These are phyloP conservation scores for Stylophora pistillata DNA, from an alignment of 64 coral and sea anemone genomes.

Conservation along the genomic window DNA sequence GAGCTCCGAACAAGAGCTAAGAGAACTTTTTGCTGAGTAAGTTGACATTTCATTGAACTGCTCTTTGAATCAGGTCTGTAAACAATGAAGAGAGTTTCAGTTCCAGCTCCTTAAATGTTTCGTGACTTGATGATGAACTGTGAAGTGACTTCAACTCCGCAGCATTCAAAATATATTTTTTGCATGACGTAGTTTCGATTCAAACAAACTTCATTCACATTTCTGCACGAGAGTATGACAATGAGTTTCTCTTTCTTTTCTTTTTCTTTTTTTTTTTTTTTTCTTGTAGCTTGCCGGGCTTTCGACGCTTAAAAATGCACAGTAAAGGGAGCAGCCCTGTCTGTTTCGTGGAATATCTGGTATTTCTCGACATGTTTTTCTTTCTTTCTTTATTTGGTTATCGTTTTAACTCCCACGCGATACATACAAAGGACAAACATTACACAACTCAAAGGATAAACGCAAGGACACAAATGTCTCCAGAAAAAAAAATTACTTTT, in stretches of 20 bases:
- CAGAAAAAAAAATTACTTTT: no score
- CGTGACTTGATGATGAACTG: neutral
- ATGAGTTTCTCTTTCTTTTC: neutral
- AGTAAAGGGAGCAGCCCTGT: slow-evolving; percentile 84
- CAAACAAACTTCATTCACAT: no score
- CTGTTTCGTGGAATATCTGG: slow-evolving; percentile 89
- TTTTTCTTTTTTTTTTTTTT: neutral
- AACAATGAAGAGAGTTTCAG: neutral
- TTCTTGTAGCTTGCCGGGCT: slow-evolving; percentile 65
- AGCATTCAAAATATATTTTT: no score
- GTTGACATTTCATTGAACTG: neutral
- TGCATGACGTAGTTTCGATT: no score
- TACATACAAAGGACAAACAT: no score
- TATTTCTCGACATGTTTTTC: neutral
- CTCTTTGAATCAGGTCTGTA: neutral
- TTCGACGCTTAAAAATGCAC: slow-evolving; percentile 85
- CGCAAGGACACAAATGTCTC: no score
- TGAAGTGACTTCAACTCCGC: no score
- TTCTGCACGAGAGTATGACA: neutral
- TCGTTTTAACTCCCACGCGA: no score
- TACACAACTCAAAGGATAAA: no score
- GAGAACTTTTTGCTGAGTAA: slow-evolving; percentile 73
- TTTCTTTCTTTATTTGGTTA: neutral
- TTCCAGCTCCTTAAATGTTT: neutral
- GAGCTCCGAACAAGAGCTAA: slow-evolving; percentile 81